A percentile compares a stretch with the other conserved stretches of the same genome.
These are phyloP conservation scores for Amphipyra tragopoginis DNA, from an alignment of 2,888 invertebrate species.

Conservation along the genomic window DNA sequence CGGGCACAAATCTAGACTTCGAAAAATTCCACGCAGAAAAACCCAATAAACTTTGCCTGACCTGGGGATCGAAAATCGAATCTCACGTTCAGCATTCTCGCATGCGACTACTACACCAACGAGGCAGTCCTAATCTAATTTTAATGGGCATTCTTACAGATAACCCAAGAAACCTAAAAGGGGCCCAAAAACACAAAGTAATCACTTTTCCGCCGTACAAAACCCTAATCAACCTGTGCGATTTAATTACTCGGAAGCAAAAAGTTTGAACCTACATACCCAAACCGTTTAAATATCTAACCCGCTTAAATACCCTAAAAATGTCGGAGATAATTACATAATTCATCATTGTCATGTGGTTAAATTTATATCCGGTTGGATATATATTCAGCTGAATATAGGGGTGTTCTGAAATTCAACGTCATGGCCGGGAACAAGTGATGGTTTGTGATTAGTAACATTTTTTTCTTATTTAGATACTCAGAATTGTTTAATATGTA, in stretches of 20 bases:
- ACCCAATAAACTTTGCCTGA: no score
- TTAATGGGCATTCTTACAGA: constrained; percentile 47
- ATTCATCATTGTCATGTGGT: constrained; percentile 68
- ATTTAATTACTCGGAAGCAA: constrained; percentile 57
- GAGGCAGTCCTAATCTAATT: constrained; percentile 50
- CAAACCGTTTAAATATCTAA: constrained; percentile 56
- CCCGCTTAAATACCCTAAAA: constrained; percentile 64
- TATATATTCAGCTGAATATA: constrained; percentile 51
- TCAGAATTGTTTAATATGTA: no score
- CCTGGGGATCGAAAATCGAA: no score
- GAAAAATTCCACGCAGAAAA: no score
- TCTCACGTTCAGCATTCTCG: no score
- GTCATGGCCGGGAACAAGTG: no score
- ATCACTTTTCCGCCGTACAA: constrained; percentile 43
- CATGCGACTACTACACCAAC: no score
- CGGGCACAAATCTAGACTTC: no score
- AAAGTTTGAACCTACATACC: constrained; percentile 42
- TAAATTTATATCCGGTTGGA: constrained; percentile 51
- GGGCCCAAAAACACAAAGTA: constrained; percentile 16
- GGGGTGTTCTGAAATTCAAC: no score
- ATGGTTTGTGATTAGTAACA: no score
- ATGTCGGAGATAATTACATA: constrained; percentile 69
- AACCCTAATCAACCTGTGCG: constrained; percentile 61
- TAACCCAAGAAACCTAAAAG: constrained; percentile 37
- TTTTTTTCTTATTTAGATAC: no score